Conservation (phyloP, 2,888 invertebrate species). For the Diadromus collaris region DNA sequence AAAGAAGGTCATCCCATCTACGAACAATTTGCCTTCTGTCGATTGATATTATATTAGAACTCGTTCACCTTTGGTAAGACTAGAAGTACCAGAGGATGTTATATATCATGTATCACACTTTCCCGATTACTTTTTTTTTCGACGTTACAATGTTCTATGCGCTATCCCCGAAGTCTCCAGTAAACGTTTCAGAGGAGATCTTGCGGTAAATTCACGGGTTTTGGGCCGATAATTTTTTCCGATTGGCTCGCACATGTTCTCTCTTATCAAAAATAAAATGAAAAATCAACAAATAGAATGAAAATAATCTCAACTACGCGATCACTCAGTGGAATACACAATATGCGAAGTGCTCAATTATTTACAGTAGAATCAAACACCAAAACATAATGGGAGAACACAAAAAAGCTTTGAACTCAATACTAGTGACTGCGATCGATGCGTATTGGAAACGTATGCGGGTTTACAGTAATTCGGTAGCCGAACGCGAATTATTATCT, state of each 20-base stretch:
- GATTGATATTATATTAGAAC: constrained; percentile 50
- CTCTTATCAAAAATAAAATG: constrained; percentile 4
- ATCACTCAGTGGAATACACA: constrained; percentile 44
- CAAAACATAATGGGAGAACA: constrained; percentile 33
- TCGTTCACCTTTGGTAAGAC: constrained; percentile 65
- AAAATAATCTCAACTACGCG: constrained; percentile 24
- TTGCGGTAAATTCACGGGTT: constrained; percentile 15
- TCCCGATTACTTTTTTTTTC: constrained; percentile 43
- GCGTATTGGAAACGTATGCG: constrained; percentile 27
- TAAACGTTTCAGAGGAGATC: constrained; percentile 33
- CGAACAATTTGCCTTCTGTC: constrained; percentile 26
- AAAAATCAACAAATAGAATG: constrained; percentile 13
- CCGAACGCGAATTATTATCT: constrained; percentile 44
- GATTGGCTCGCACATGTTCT: background rate
- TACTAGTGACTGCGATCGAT: constrained; percentile 21
- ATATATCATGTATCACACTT: constrained; percentile 60
- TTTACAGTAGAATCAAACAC: constrained; percentile 51
- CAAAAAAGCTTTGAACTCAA: constrained; percentile 27
- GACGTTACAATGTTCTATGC: constrained; percentile 43
- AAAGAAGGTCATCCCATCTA: constrained; percentile 39
- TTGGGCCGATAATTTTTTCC: background rate
- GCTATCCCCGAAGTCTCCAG: constrained; percentile 15
- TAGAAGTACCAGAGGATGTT: constrained; percentile 67
- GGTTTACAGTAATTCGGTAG: constrained; percentile 38
- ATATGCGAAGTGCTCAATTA: constrained; percentile 50